These are phyloP conservation scores for Leptoclinus maculatus DNA, from an alignment of 2,797 vertebrate genomes.

Conservation along the genomic window DNA sequence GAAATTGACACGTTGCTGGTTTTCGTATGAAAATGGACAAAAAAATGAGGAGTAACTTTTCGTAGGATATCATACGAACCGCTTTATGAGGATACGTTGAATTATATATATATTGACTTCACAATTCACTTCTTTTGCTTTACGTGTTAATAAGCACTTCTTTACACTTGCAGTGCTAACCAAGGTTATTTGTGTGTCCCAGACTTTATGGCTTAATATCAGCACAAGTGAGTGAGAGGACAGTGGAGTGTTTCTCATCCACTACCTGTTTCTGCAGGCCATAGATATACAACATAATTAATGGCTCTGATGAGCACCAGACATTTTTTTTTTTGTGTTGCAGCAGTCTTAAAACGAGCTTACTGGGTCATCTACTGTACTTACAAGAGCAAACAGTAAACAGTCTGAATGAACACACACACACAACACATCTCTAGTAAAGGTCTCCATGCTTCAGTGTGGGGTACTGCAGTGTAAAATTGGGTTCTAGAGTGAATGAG, in stretches of 20 bases:
- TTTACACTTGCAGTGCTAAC: conserved; percentile 57
- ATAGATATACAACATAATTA: conserved; percentile 87
- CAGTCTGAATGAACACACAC: conserved; percentile 10
- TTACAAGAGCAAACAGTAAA: conserved; percentile 29
- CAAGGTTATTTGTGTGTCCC: conserved; percentile 74
- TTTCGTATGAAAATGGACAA: neutral
- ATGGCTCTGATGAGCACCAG: conserved; percentile 79
- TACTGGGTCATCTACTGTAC: conserved; percentile 30
- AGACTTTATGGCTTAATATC: conserved; percentile 83
- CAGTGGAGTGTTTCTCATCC: conserved; percentile 82
- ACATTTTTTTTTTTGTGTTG: conserved; percentile 32
- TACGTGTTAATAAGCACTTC: conserved; percentile 21
- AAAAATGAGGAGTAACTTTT: neutral
- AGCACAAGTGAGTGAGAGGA: conserved; percentile 77
- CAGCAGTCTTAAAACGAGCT: conserved; percentile 42
- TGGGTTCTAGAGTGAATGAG: conserved; percentile 67
- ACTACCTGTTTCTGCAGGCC: conserved; percentile 83
- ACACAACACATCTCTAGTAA: conserved; percentile 39
- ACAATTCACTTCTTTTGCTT: neutral
- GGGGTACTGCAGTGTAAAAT: conserved; percentile 68
- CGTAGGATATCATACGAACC: neutral
- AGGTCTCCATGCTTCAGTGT: conserved; percentile 65
- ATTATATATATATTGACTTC: neutral
- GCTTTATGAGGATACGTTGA: neutral
- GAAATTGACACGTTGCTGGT: neutral